phyloP scores from a whole-genome alignment of 37 sponge, comb jelly and placozoan species.

The Halichondria panicea region DNA sequence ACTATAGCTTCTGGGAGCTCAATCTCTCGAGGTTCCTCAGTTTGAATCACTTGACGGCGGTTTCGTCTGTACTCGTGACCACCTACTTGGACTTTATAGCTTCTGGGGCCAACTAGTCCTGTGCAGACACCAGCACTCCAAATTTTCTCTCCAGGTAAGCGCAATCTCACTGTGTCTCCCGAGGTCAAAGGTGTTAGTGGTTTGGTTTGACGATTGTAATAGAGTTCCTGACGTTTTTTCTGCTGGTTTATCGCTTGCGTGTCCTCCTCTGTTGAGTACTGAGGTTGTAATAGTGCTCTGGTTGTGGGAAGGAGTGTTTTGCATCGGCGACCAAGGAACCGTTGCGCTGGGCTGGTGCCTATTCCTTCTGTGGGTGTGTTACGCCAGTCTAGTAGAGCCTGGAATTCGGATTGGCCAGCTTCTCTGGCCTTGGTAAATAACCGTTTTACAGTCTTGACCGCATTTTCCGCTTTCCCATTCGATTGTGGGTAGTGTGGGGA shows the following conservation, averaged over 20 bases:
- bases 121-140: slow-evolving; percentile 24
- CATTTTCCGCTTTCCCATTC: slow-evolving; percentile 61
- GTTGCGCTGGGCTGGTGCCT: slow-evolving; percentile 54
- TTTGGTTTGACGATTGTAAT: slow-evolving; percentile 30
- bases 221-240: slow-evolving; percentile 3
- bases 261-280: neutral
- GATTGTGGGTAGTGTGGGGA: slow-evolving; percentile 39
- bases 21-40: neutral
- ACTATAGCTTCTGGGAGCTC: neutral
- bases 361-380: slow-evolving; percentile 56
- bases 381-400: slow-evolving; percentile 59
- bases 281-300: neutral
- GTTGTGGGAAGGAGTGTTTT: slow-evolving; percentile 37
- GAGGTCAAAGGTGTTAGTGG: slow-evolving; percentile 6
- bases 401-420: slow-evolving; percentile 33
- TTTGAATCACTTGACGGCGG: neutral
- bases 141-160: slow-evolving; percentile 24
- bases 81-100: slow-evolving; percentile 20
- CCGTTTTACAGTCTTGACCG: slow-evolving; percentile 49
- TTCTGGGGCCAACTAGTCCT: slow-evolving; percentile 25
- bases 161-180: slow-evolving; percentile 29
- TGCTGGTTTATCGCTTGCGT: neutral
- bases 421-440: slow-evolving; percentile 34
- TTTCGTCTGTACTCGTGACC: neutral
- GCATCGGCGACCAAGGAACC: slow-evolving; percentile 41